phyloP scores from a whole-genome alignment of 2,113 vertebrate species.

The Daphoenositta chrysoptera region DNA sequence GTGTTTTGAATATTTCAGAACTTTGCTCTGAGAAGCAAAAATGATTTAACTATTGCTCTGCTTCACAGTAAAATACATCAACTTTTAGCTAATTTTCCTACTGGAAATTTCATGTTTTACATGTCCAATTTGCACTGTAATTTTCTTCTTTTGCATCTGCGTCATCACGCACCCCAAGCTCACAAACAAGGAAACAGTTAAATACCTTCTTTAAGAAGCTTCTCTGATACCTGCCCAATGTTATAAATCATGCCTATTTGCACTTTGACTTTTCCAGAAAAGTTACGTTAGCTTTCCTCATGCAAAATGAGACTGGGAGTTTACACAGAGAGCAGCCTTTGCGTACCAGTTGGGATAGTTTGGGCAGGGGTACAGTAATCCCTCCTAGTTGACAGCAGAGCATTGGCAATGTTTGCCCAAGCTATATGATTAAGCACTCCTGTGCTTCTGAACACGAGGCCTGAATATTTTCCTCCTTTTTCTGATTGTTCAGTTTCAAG shows the following conservation, averaged over 20 bases:
- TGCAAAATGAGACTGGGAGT: background rate
- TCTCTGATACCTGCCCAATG: background rate
- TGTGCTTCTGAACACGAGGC: rapidly evolving
- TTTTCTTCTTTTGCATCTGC: background rate
- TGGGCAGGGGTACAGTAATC: background rate
- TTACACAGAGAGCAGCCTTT: background rate
- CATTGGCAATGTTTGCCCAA: background rate
- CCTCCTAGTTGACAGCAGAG: background rate
- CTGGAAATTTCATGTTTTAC: background rate
- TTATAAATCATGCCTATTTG: background rate
- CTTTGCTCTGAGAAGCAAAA: background rate
- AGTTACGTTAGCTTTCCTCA: background rate
- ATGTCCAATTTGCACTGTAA: background rate
- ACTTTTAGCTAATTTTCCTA: background rate
- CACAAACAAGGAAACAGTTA: rapidly evolving
- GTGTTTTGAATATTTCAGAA: background rate
- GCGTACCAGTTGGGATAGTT: background rate
- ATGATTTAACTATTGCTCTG: background rate
- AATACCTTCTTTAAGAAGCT: background rate
- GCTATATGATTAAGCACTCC: background rate
- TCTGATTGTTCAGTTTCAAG: background rate
- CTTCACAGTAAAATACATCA: background rate
- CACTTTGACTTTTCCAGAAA: background rate
- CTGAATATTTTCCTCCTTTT: background rate
- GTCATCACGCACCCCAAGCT: too few relatives aligned